Percentiles rank a stretch among this genome's conserved stretches.
Conservation (phyloP, 2,113 vertebrate species). For the Pao palembangensis region DNA sequence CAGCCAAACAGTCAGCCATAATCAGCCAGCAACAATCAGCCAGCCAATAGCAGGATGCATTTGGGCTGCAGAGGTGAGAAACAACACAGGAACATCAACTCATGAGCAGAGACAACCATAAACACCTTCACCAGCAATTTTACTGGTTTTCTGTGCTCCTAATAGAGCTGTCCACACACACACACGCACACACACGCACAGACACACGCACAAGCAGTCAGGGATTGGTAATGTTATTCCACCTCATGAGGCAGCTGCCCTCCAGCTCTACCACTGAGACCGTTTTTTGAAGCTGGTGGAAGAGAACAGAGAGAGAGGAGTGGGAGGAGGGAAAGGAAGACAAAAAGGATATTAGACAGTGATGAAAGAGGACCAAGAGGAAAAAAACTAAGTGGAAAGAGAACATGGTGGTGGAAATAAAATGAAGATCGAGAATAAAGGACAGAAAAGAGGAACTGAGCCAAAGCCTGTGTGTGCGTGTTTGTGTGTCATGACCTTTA, state of each 20-base stretch:
- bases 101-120: constrained; percentile 2
- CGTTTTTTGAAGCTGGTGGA: constrained; percentile 69
- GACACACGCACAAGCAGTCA: constrained; percentile 14
- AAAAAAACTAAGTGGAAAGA: constrained; percentile 6
- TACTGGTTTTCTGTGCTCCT: constrained; percentile 19
- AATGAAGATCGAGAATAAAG: constrained; percentile 32
- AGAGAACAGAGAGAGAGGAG: constrained; percentile 29
- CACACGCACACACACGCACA: constrained; percentile 22
- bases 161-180: constrained; percentile 8
- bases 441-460: constrained; percentile 19
- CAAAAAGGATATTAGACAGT: constrained; percentile 9
- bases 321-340: background rate
- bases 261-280: constrained; percentile 54
- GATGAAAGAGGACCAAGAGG: constrained; percentile 22
- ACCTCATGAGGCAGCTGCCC: constrained; percentile 65
- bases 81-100: constrained; percentile 24
- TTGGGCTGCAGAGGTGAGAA: constrained; percentile 24
- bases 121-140: constrained; percentile 27
- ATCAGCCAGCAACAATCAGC: background rate
- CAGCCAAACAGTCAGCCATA: constrained; percentile 4
- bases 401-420: constrained; percentile 15
- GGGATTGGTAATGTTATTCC: constrained; percentile 56
- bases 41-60: too few relatives aligned
- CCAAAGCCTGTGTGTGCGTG: background rate
- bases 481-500: constrained; percentile 47